Evolutionary conservation across 2,888 invertebrate genomes (phyloP).

Genomic region (Euzophera pinguis): DNA sequence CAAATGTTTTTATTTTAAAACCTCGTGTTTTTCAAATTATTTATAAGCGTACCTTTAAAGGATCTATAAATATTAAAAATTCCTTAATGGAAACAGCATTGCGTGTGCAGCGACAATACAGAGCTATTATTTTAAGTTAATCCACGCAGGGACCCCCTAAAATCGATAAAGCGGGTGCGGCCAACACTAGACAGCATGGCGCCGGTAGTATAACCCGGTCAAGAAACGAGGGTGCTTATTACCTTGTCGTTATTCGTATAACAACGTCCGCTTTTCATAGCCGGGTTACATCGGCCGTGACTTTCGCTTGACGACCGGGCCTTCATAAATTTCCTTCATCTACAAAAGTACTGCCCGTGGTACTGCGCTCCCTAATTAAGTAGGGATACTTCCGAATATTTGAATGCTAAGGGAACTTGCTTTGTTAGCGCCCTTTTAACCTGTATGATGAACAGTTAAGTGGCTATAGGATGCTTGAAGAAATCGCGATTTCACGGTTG

Average conservation of each 20-base stretch:
- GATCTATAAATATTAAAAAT: slow-evolving; percentile 11
- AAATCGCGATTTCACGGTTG: too few relatives aligned
- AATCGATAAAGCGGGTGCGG: slow-evolving; percentile 45
- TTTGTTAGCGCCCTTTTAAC: slow-evolving; percentile 30
- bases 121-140: slow-evolving; percentile 24
- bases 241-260: slow-evolving; percentile 52
- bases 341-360: slow-evolving; percentile 54
- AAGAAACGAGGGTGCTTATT: slow-evolving; percentile 55
- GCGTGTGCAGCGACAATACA: slow-evolving; percentile 30
- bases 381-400: slow-evolving; percentile 59
- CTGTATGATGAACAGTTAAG: neutral
- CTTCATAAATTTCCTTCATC: slow-evolving; percentile 51
- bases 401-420: slow-evolving; percentile 33
- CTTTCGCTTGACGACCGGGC: slow-evolving; percentile 45
- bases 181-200: slow-evolving; percentile 62
- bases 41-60: neutral
- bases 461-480: too few relatives aligned
- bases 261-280: slow-evolving; percentile 44
- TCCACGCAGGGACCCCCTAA: slow-evolving; percentile 31
- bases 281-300: slow-evolving; percentile 48
- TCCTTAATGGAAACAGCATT: slow-evolving; percentile 19
- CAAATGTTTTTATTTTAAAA: neutral
- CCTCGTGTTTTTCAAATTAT: neutral
- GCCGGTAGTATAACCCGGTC: slow-evolving; percentile 60
- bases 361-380: slow-evolving; percentile 61